A percentile compares a stretch with the other conserved stretches of the same genome.
These are phyloP conservation scores for Drosophila mimetica DNA, from an alignment of 2,888 invertebrate genomes.

Conservation along the genomic window DNA sequence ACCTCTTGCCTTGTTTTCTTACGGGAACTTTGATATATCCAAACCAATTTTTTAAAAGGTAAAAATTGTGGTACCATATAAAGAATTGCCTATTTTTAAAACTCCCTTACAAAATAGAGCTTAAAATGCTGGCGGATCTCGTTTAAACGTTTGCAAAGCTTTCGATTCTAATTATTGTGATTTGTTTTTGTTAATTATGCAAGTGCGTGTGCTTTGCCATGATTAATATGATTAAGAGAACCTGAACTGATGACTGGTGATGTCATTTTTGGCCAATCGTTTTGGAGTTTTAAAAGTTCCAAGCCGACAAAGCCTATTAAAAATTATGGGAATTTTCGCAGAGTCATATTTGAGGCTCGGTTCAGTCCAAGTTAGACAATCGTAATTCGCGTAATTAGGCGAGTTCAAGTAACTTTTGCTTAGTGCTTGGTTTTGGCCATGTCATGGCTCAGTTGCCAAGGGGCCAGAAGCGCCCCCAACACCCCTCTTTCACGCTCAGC, in stretches of 20 bases:
- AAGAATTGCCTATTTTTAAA: not conserved
- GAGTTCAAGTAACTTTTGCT: conserved; percentile 68
- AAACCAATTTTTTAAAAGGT: too few species aligned
- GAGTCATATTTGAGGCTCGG: conserved; percentile 46
- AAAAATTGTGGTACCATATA: too few species aligned
- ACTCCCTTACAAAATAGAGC: not conserved
- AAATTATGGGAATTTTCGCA: conserved; percentile 48
- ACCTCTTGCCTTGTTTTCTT: not conserved
- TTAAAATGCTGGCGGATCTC: conserved; percentile 21
- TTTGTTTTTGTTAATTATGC: conserved; percentile 19
- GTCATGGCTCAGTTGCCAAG: conserved; percentile 73
- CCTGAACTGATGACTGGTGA: conserved; percentile 43
- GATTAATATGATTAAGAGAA: conserved; percentile 61
- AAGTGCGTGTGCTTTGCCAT: conserved; percentile 33
- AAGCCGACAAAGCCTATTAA: conserved; percentile 62
- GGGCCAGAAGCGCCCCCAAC: conserved; percentile 17
- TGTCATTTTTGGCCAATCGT: conserved; percentile 54
- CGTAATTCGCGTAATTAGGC: conserved; percentile 62
- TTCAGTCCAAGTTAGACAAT: conserved; percentile 24
- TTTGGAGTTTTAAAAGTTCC: conserved; percentile 46
- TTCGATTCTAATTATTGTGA: conserved; percentile 22
- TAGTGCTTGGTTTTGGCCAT: conserved; percentile 48
- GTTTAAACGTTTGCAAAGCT: conserved; percentile 8
- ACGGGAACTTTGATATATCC: not conserved
- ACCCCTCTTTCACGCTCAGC: conserved; percentile 15